Evolutionary conservation across 2,797 vertebrate genomes (phyloP), one percentile per base, ranked within the genome.

Genomic region (Girardinus metallicus): DNA sequence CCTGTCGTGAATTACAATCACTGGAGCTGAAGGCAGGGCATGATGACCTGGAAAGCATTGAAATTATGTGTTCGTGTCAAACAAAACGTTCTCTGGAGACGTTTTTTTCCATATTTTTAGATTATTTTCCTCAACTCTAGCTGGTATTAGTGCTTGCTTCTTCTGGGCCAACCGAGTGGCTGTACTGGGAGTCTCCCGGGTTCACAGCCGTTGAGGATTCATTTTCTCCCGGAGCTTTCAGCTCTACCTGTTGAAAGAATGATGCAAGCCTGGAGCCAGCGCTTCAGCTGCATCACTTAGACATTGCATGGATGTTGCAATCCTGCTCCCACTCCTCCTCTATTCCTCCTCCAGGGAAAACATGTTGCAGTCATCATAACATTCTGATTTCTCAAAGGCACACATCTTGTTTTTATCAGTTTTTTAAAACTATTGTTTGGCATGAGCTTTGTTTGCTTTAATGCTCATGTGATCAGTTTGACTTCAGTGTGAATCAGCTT

Each of bases 221-320:
- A 12, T 82, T 81, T 86, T 83, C 84, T 91, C 92, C 89, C 87
- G 72, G 16, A n/a, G 83, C 41, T 68, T 80, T 79, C 81, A 41
- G 26, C 62, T 53, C 78, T 26, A 90, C 89, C 83, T 94, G 92
- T 90, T 91, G 93, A 93, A 92, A 93, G 87, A 87, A 89, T 94
- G 93, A 94, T 94, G 94, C 93, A 93, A 94, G 89, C 79, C 39
- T n/a, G 2, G 41, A 72, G 83, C 44, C 75, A 68, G 55, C 4
- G 75, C 60, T 78, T 36, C 26, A 72, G 82, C 87, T 60, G 79
- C 66, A 83, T 70, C 75, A 68, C n/a, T 75, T 43, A 71, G 75
- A 43, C 57, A 57, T 82, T 80, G 75, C 80, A 53, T 73, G 72
- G 49, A 83, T 93, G 86, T 80, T 92, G 88, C 87, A 90, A 88